Base-by-base conservation (phyloP, 1,140 invertebrate genomes). In the Sitobion miscanthi region DNA sequence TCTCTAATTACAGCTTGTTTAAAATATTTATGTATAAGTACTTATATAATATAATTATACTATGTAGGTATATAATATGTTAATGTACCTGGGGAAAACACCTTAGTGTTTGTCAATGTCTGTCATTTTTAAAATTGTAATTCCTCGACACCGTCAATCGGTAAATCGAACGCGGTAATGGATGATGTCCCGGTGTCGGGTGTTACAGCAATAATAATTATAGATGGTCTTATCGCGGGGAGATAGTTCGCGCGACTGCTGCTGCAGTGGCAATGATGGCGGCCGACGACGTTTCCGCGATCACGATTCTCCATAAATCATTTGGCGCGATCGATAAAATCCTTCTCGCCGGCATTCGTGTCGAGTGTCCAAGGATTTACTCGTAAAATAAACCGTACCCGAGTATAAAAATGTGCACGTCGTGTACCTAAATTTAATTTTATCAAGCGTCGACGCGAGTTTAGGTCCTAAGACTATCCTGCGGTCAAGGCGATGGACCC, bases 291-390 rank as follows among this genome's bases (percentile, higher is more conserved):
- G 52, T 57, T 89, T 89, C 88, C 23, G 88, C 21, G 45, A 86
- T 86, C 85, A 57, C 49, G 35, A 87, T 87, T 52, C n/a, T n/a
- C 30, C 52, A 89, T 89, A 89, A 89, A 89, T 89, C 49, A 89
- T 89, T 89, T 38, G 6, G 35, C 11, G 11, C 35, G 52, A 89
- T 89, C 21, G n/a, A 88, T 23, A 57, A 25, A 54, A 89, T 54
- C 49, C 8, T 57, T 87, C 45, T 47, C 7, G 42, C 2, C 42
- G 14, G 1, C 49, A 57, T 54, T 38, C 85, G 14, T 42, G 3
- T 86, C 49, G 47, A 45, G 7, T 38, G 4, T 47, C 11, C 88
- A 89, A 89, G 49, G 52, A 89, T 57, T 38, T 38, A 89, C 3
- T 49, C 9, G 1, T 54, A 23, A 54, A 62, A 30, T 54, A 86